Conservation (phyloP, 2,888 invertebrate species). For the Schrankia costaestrigalis region DNA sequence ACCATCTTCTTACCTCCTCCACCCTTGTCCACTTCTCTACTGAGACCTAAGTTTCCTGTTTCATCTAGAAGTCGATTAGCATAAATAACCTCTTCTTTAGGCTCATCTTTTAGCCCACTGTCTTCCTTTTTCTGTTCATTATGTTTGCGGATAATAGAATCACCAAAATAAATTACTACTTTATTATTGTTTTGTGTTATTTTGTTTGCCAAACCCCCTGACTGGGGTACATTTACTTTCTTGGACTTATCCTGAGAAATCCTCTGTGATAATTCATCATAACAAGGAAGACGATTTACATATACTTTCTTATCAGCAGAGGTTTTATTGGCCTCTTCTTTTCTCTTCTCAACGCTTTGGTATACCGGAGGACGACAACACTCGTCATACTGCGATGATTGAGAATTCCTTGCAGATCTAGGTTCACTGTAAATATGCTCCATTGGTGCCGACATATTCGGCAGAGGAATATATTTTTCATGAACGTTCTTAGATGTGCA, state of each 20-base stretch:
- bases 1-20: constrained; percentile 57
- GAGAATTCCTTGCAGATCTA: constrained; percentile 50
- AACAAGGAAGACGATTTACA: constrained; percentile 70
- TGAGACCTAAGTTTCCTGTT: constrained; percentile 53
- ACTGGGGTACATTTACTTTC: constrained; percentile 54
- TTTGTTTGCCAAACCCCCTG: constrained; percentile 62
- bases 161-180: constrained; percentile 88
- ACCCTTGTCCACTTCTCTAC: constrained; percentile 57
- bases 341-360: constrained; percentile 71
- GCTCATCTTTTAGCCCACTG: constrained; percentile 43
- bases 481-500: constrained; percentile 61
- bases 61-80: constrained; percentile 64
- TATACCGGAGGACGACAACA: constrained; percentile 71
- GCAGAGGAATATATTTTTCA: constrained; percentile 73
- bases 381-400: constrained; percentile 57
- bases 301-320: constrained; percentile 61
- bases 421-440: constrained; percentile 73
- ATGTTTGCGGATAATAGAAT: constrained; percentile 80
- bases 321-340: constrained; percentile 48
- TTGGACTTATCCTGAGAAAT: constrained; percentile 73
- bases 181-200: constrained; percentile 81
- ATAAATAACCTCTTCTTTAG: constrained; percentile 67
- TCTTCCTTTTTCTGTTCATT: constrained; percentile 71
- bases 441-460: constrained; percentile 53
- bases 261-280: constrained; percentile 69